Evolutionary conservation across 2,888 invertebrate genomes (phyloP), one percentile per base, ranked within the genome.

Genomic region (Scaptodrosophila latifasciaeformis): DNA sequence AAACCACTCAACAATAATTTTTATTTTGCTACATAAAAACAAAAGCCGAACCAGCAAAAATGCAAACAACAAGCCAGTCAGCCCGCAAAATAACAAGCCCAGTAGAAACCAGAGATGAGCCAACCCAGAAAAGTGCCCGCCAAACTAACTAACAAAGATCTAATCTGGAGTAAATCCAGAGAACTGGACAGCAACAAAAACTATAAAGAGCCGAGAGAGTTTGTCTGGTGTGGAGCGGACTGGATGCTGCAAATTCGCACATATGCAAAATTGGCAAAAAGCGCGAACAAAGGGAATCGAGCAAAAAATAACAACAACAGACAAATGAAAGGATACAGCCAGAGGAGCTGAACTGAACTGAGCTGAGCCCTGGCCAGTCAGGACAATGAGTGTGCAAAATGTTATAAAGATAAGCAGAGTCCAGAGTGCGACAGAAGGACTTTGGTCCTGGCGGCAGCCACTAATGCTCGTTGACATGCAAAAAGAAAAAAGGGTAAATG

Each of bases 391-490:
- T 81, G 77, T 79, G 81, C 81, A 74, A 81, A n/a, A 79, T 74
- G 76, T 75, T 70, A 80, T 63, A 69, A 76, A 74, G 81, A 76
- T 81, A 81, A 81, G 80, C 81, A 79, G 69, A 71, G 81, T 74
- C 77, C 72, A 65, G 79, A 77, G 27, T 6, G 18, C 19, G 17
- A 15, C 39, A 18, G 39, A 4, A 29, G 9, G 31, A 30, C 19
- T n/a, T n/a, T 35, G 42, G 12, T 21, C 34, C n/a, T 37, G 50
- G 29, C 61, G 49, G 45, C 49, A 47, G 51, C 79, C 70, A 74
- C 74, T 81, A 81, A 81, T 75, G 78, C 80, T 61, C 78, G 78
- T 62, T 75, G 82, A 75, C 82, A 81, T 80, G 82, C 75, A 80
- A 81, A 79, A 42, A 43, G 24, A 34, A 43, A 43, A 65, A 71